Conservation (phyloP, 2,888 invertebrate species). For the Orthonevra nobilis region DNA sequence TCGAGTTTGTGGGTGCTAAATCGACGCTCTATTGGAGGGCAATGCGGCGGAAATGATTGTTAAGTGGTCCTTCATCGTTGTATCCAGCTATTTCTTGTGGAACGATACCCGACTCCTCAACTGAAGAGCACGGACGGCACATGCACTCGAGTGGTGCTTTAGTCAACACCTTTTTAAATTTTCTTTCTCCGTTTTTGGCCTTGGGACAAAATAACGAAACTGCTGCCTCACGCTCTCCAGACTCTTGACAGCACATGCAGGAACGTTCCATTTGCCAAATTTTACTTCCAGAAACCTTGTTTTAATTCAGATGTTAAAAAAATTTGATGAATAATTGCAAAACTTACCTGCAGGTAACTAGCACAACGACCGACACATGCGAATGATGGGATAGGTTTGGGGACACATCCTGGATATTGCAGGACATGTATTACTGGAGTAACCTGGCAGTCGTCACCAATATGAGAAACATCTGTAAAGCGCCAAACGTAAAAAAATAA, state of each 20-base stretch:
- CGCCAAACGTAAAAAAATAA: no score
- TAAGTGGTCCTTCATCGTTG: constrained; percentile 89
- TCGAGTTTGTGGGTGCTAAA: not conserved
- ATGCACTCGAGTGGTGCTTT: constrained; percentile 96
- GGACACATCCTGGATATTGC: constrained; percentile 94
- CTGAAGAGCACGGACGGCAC: constrained; percentile 94
- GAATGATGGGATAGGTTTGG: constrained; percentile 95
- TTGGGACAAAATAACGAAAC: constrained; percentile 94
- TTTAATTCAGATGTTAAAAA: not conserved
- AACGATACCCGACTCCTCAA: constrained; percentile 92
- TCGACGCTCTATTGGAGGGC: constrained; percentile 80
- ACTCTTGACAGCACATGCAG: constrained; percentile 97
- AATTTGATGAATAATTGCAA: not conserved
- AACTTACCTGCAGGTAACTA: constrained; percentile 92
- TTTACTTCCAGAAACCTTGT: constrained; percentile 94
- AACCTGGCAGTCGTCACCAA: constrained; percentile 91
- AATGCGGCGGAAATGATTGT: constrained; percentile 89
- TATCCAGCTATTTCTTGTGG: constrained; percentile 95
- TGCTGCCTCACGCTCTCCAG: constrained; percentile 93
- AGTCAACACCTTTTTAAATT: constrained; percentile 92
- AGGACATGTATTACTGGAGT: constrained; percentile 95
- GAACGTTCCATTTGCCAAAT: constrained; percentile 98
- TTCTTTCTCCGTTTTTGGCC: constrained; percentile 91
- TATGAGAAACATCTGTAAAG: constrained; percentile 77
- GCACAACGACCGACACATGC: constrained; percentile 95